phyloP scores from a whole-genome alignment of 23 tunicate genomes.

The Oikopleura vanhoeffeni region DNA sequence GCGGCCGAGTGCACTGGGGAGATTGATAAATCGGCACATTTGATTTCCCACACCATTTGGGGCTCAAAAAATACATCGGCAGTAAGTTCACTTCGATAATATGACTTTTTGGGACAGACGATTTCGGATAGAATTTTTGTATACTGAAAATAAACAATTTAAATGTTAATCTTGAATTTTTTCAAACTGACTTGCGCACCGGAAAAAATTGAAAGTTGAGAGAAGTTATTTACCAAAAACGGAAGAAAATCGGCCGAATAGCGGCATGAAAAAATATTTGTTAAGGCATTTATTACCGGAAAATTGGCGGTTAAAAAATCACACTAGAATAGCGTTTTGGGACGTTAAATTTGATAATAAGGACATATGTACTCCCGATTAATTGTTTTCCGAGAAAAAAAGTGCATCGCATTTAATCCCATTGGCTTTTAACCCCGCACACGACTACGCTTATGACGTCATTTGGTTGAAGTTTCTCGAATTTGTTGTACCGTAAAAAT shows the following conservation, averaged over 20 bases:
- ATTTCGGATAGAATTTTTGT: neutral
- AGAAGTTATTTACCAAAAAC: neutral
- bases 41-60: conserved; percentile 89
- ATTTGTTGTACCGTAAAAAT: no score
- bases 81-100: conserved; percentile 43
- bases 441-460: no score
- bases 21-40: conserved; percentile 90
- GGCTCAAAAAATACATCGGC: conserved; percentile 97
- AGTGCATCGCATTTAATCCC: no score
- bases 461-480: no score
- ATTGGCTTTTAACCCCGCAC: no score
- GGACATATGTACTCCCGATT: no score
- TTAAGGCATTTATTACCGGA: conserved; percentile 36
- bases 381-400: no score
- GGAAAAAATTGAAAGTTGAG: neutral
- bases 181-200: neutral
- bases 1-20: conserved; percentile 98
- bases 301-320: no score
- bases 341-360: no score
- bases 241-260: neutral
- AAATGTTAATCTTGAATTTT: neutral
- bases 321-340: no score
- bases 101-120: neutral
- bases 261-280: neutral
- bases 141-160: neutral